Evolutionary conservation across 2,888 invertebrate genomes (phyloP).

Genomic region (Eurois occulta): DNA sequence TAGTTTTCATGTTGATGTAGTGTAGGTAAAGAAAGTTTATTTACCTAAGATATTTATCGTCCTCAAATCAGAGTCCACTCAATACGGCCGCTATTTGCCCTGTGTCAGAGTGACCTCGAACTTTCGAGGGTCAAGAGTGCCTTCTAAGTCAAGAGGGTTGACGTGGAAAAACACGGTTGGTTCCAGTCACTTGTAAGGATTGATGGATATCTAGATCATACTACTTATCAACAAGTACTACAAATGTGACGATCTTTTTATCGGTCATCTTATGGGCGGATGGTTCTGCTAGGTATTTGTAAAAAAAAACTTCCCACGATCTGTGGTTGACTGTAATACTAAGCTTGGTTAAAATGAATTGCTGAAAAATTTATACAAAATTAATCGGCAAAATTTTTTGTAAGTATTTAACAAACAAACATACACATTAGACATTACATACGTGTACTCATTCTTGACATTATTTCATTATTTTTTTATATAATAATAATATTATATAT

Average conservation of each 20-base stretch:
- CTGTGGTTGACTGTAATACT: too few species aligned
- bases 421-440: too few species aligned
- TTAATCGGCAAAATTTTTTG: too few species aligned
- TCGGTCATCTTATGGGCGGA: neutral
- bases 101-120: slow-evolving; percentile 28
- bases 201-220: neutral
- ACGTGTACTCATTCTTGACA: too few species aligned
- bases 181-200: neutral
- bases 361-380: too few species aligned
- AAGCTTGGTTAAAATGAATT: too few species aligned
- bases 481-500: too few species aligned
- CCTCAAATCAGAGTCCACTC: slow-evolving; percentile 36
- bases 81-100: slow-evolving; percentile 26
- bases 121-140: slow-evolving; percentile 2
- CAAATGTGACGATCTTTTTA: neutral
- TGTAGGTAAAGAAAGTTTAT: neutral
- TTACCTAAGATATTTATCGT: slow-evolving; percentile 22
- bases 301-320: too few species aligned
- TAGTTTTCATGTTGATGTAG: slow-evolving; percentile 8
- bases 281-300: neutral
- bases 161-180: slow-evolving; percentile 20
- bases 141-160: slow-evolving; percentile 38
- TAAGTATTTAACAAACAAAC: too few species aligned
- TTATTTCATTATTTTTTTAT: too few species aligned
- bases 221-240: neutral